Evolutionary conservation across 2,113 vertebrate species (phyloP).

Genomic region (Formicarius rufipectus): DNA sequence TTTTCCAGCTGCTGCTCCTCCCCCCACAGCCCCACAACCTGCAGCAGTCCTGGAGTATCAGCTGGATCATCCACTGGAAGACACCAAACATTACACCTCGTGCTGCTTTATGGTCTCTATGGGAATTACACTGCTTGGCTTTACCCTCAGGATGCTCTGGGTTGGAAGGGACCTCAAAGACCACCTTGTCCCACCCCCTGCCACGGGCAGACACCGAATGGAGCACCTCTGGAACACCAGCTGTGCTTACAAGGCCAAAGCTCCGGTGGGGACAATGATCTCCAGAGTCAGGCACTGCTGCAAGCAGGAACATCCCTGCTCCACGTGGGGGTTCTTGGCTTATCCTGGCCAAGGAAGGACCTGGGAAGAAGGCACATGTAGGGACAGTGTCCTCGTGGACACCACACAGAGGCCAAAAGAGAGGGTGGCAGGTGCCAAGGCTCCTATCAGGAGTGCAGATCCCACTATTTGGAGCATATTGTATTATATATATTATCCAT

Average conservation of each 20-base stretch:
- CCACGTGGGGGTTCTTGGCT: neutral
- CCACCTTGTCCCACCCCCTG: neutral
- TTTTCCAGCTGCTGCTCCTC: neutral
- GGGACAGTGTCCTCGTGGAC: accelerated
- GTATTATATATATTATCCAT: too few relatives aligned
- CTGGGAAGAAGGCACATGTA: neutral
- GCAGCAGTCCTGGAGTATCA: accelerated
- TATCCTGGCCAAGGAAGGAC: neutral
- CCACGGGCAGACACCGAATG: accelerated
- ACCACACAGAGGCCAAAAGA: neutral
- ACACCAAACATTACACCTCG: accelerated
- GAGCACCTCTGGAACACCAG: neutral
- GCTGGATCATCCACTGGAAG: accelerated
- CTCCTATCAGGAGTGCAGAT: neutral
- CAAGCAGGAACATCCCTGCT: neutral
- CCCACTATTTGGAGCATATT: neutral
- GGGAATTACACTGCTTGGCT: accelerated
- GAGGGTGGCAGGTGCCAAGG: neutral
- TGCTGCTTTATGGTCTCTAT: accelerated
- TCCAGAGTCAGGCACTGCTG: neutral
- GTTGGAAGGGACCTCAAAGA: neutral
- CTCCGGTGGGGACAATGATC: accelerated
- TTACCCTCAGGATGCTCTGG: neutral
- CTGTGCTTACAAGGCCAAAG: neutral
- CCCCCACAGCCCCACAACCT: neutral